Conservation (phyloP, 2,888 invertebrate species). For the Dicycla oo region DNA sequence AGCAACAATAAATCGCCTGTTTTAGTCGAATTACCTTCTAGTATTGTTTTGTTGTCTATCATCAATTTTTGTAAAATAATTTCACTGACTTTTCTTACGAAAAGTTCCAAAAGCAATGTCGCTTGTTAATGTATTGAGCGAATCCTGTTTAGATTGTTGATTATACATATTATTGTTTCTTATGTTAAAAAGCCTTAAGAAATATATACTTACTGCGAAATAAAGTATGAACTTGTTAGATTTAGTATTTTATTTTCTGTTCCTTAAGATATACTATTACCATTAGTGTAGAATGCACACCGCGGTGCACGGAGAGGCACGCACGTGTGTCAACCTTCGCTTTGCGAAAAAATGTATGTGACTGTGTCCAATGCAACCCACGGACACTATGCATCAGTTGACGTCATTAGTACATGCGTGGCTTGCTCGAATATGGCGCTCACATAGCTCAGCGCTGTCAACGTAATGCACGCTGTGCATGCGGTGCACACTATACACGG, state of each 20-base stretch:
- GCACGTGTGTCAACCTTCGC: too few relatives aligned
- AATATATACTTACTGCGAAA: slow-evolving; percentile 62
- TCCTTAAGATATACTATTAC: not conserved
- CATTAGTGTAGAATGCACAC: not conserved
- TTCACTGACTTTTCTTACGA: slow-evolving; percentile 29
- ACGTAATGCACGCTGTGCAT: too few relatives aligned
- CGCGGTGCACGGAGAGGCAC: too few relatives aligned
- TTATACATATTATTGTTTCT: slow-evolving; percentile 63
- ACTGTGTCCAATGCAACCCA: too few relatives aligned
- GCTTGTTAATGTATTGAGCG: slow-evolving; percentile 53
- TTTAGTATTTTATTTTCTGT: slow-evolving; percentile 28
- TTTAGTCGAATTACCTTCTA: slow-evolving; percentile 47
- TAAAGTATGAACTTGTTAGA: slow-evolving; percentile 68
- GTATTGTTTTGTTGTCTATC: slow-evolving; percentile 50
- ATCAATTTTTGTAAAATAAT: slow-evolving; percentile 52
- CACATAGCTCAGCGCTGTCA: too few relatives aligned
- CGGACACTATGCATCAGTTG: too few relatives aligned
- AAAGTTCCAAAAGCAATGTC: slow-evolving; percentile 41
- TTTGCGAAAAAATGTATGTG: too few relatives aligned
- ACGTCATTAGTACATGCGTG: too few relatives aligned
- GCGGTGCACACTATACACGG: too few relatives aligned
- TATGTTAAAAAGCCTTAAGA: slow-evolving; percentile 64
- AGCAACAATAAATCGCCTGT: slow-evolving; percentile 46
- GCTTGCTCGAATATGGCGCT: too few relatives aligned
- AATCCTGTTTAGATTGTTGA: slow-evolving; percentile 61